Evolutionary conservation across 2,797 vertebrate genomes (phyloP), one percentile per base, ranked within the genome.

Genomic region (Anguilla obscura): DNA sequence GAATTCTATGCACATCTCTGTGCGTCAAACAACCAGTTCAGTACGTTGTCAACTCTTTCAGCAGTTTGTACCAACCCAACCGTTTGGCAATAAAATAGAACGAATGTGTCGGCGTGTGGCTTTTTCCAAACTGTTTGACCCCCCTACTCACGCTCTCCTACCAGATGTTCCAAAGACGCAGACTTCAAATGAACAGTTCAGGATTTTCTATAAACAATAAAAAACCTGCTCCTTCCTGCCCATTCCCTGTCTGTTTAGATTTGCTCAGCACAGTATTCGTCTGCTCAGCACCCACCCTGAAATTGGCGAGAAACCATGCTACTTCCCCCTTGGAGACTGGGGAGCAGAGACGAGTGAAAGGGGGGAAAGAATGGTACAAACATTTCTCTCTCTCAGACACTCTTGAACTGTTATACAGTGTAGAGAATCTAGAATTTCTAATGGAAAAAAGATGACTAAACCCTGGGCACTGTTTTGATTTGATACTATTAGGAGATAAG

Each of bases 391-490:
- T 71, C 18, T 33, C 27, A 85, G 48, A 87, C 30, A 76, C 9
- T n/a, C 48, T 48, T 30, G 82, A 82, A 89, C 83, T 86, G 92
- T 92, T 95, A 87, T 91, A 86, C 93, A 94, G 95, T 93, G 94
- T 94, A 94, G 94, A 93, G 94, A 92, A 91, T 95, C 94, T 94
- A 95, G 92, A 95, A 94, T 94, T 94, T 95, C 93, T 94, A 94
- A 94, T 93, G 94, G 94, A 36, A 63, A 63, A 18, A 54, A 84
- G 6, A 21, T 10, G 16, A 52, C 74, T 36, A 95, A 95, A 93
- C 94, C 95, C 94, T 95, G 95, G 94, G 93, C 94, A 94, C 94
- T 94, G 94, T 94, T 96, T 95, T 94, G 93, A 95, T 94, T 95
- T 95, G 93, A 94, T 94, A 93, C 94, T 94, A 94, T 95, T 94